Evolutionary conservation across 2,888 invertebrate species (phyloP).

Genomic region (Magallana nippona): DNA sequence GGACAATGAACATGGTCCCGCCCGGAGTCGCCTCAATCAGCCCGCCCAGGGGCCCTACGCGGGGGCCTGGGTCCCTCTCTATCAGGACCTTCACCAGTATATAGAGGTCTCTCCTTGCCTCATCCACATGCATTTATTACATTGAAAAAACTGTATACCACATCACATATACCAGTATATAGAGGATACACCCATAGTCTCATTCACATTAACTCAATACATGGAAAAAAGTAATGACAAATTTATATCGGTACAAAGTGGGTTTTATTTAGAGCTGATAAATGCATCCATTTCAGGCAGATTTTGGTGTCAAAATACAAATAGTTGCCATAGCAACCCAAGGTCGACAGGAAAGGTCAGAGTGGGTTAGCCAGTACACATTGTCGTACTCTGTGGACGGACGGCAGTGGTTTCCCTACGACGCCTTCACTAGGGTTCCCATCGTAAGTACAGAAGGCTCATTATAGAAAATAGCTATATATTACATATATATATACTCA

Average conservation of each 20-base stretch:
- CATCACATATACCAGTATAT: too few species aligned
- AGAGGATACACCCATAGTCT: too few species aligned
- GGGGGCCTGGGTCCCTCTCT: slow-evolving; percentile 67
- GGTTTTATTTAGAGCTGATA: too few species aligned
- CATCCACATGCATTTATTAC: too few species aligned
- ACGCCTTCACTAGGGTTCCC: slow-evolving; percentile 42
- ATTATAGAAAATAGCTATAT: neutral
- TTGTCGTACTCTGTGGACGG: slow-evolving; percentile 66
- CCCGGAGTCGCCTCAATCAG: slow-evolving; percentile 62
- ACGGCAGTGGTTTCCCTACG: slow-evolving; percentile 57
- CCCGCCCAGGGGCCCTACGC: slow-evolving; percentile 58
- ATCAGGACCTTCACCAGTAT: slow-evolving; percentile 61
- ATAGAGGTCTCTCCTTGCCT: slow-evolving; percentile 57
- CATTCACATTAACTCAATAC: too few species aligned
- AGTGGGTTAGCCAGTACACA: slow-evolving; percentile 66
- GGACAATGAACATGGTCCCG: slow-evolving; percentile 60
- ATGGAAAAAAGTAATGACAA: too few species aligned
- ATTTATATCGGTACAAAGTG: too few species aligned
- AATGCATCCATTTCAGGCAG: slow-evolving; percentile 56
- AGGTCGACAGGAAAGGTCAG: slow-evolving; percentile 62
- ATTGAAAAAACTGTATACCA: too few species aligned
- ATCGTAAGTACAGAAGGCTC: slow-evolving; percentile 45
- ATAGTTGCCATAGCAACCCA: slow-evolving; percentile 67
- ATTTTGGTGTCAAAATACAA: slow-evolving; percentile 63
- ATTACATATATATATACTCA: neutral